Percentiles rank a stretch among this genome's conserved stretches.
phyloP scores from a whole-genome alignment of 2,113 vertebrate genomes.

The Pachyramphus minor region DNA sequence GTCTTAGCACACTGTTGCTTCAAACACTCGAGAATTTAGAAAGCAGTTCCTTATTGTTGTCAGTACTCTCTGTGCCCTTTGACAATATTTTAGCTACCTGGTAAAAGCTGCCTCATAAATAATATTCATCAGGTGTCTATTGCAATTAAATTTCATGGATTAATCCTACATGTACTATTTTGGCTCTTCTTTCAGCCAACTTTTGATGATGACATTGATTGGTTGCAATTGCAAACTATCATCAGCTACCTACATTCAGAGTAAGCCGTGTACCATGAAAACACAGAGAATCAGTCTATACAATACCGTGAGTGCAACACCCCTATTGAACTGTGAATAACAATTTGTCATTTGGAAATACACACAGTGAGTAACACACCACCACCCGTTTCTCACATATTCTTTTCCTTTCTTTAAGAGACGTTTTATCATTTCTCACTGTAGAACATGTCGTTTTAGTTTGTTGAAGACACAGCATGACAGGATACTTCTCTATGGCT shows the following conservation, averaged over 20 bases:
- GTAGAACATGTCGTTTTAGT: not conserved
- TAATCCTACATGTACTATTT: not conserved
- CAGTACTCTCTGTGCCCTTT: not conserved
- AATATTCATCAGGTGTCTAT: not conserved
- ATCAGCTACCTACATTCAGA: not conserved
- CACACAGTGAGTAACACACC: rapidly evolving
- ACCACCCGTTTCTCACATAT: not conserved
- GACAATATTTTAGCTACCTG: not conserved
- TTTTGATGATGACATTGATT: not conserved
- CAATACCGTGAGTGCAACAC: not conserved
- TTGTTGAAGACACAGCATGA: not conserved
- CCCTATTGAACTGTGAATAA: not conserved
- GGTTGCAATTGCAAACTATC: not conserved
- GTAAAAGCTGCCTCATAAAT: not conserved
- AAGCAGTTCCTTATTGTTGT: not conserved
- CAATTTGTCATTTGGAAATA: not conserved
- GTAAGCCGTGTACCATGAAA: not conserved
- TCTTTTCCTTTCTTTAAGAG: not conserved
- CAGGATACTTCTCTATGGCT: not conserved
- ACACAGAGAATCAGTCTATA: not conserved
- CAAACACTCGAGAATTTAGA: not conserved
- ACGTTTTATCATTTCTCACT: not conserved
- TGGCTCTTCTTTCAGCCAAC: not conserved
- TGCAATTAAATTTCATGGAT: not conserved
- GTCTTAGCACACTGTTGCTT: not conserved